A percentile compares a stretch with the other conserved stretches of the same genome.
phyloP scores from a whole-genome alignment of 1,140 invertebrate genomes.

The Latrodectus geometricus region DNA sequence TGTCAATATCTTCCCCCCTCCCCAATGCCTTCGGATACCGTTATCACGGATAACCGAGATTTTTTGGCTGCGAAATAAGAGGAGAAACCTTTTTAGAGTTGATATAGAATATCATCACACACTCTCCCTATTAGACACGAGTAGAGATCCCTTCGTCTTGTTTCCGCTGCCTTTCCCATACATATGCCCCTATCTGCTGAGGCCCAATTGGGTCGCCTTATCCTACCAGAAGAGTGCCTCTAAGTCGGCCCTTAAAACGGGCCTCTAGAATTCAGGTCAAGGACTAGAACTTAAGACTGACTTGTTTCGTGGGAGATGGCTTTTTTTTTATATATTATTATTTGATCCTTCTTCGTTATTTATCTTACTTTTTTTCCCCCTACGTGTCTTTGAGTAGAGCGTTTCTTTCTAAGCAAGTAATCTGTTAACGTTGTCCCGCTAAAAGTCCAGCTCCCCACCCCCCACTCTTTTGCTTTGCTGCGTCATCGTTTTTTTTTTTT shows the following conservation, averaged over 20 bases:
- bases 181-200: conserved; percentile 24
- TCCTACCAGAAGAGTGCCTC: conserved; percentile 52
- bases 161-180: conserved; percentile 55
- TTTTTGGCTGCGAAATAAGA: not conserved
- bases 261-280: conserved; percentile 46
- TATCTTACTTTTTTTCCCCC: conserved; percentile 33
- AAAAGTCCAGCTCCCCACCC: not conserved
- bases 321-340: conserved; percentile 27
- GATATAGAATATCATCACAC: conserved; percentile 56
- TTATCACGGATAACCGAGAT: not conserved
- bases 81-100: conserved; percentile 35
- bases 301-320: conserved; percentile 55
- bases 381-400: conserved; percentile 10
- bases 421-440: conserved; percentile 33
- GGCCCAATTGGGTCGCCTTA: conserved; percentile 32
- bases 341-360: conserved; percentile 8
- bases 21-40: not conserved
- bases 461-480: not conserved
- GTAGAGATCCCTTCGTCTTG: not conserved
- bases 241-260: conserved; percentile 12
- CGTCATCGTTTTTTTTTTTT: conserved; percentile 21
- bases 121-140: conserved; percentile 42
- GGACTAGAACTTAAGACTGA: conserved; percentile 54
- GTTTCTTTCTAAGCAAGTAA: conserved; percentile 20
- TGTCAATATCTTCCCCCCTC: too few relatives aligned